Evolutionary conservation across 2,888 invertebrate species (phyloP), one percentile per base, ranked within the genome.

Genomic region (Lapara coniferarum): DNA sequence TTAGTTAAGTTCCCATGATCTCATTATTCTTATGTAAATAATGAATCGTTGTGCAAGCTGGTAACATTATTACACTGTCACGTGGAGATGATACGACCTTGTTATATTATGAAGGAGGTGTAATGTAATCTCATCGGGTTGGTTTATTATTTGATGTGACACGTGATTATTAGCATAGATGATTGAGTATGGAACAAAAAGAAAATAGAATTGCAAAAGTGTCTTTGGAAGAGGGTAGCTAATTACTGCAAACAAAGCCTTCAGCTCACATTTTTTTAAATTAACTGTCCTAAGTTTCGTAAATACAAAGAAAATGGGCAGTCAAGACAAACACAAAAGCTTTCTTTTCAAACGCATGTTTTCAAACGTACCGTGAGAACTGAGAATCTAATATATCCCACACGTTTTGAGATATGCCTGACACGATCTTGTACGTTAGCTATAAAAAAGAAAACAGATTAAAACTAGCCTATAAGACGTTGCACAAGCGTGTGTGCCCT

Each of bases 21-120:
- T 25, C 67, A 67, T 67, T 67, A 37, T 19, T 67, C 67, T 67
- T 67, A 67, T 67, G 67, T 67, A 67, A 67, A 67, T 56, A 67
- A 56, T 46, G 37, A 37, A 37, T 55, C 10, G 56, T 67, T 67
- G 67, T 56, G 56, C 44, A 67, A 67, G 19, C 44, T n/a, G n/a
- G 53, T 19, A 37, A 37, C 57, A 37, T 57, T 44, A 46, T 63
- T 49, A 63, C 49, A 12, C 49, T 63, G 63, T 63, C 63, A 46
- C 19, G 63, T 63, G 63, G 19, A n/a, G 49, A 63, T 49, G 63
- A 63, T 46, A 19, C 49, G 13, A 46, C 19, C 63, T 63, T 63
- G 63, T 63, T 49, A 25, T 12, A 16, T 63, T 19, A 49, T 49
- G 46, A 10, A 63, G 1, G 46, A 46, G 19, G 46, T 63, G 59